phyloP scores from a whole-genome alignment of 2,888 invertebrate genomes.

The Heteropelma amictum region DNA sequence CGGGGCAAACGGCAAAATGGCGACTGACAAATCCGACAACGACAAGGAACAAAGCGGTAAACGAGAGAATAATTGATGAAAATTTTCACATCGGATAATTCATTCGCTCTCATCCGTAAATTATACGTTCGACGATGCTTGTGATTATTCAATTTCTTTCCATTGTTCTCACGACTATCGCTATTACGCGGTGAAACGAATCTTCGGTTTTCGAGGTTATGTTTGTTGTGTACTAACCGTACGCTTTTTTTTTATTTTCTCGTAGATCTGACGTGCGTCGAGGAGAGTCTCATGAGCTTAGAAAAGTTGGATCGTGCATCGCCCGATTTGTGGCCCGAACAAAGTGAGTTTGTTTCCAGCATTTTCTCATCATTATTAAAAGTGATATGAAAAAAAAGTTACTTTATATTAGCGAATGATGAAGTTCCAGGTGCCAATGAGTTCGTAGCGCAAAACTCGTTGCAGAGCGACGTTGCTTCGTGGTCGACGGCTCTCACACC shows the following conservation, averaged over 20 bases:
- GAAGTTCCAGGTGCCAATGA: constrained; percentile 94
- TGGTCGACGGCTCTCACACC: constrained; percentile 85
- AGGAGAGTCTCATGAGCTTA: constrained; percentile 89
- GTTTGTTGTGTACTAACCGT: too few relatives aligned
- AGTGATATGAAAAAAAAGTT: constrained; percentile 44
- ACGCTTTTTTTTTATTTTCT: too few relatives aligned
- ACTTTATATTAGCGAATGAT: constrained; percentile 65
- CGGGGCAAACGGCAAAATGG: constrained; percentile 79
- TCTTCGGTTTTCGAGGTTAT: neutral
- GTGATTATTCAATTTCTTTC: neutral
- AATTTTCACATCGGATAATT: neutral
- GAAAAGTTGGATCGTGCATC: constrained; percentile 97
- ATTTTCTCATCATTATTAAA: neutral
- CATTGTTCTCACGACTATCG: neutral
- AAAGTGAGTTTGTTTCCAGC: constrained; percentile 84
- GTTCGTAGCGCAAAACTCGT: constrained; percentile 85
- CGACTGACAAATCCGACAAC: constrained; percentile 83
- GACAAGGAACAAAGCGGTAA: constrained; percentile 83
- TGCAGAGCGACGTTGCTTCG: constrained; percentile 81
- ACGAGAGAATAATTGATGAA: constrained; percentile 61
- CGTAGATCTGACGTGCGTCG: constrained; percentile 77
- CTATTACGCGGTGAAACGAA: neutral
- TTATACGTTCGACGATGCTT: neutral
- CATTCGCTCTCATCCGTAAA: neutral
- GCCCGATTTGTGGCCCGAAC: constrained; percentile 97